Evolutionary conservation across 2,888 invertebrate genomes (phyloP).

Genomic region (Oscheius myriophilus): DNA sequence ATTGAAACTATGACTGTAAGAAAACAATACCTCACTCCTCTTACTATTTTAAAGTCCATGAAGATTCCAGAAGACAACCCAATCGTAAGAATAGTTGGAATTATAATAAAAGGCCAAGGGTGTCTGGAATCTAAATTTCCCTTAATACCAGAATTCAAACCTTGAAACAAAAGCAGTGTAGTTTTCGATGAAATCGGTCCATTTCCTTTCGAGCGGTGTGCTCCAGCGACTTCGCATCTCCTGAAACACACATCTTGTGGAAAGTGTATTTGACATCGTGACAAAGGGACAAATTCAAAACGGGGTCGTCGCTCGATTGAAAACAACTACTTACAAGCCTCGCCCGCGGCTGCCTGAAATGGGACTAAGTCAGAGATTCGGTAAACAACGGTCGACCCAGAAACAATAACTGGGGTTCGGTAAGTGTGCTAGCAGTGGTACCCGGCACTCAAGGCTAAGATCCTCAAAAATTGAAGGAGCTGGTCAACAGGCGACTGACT

Average conservation of each 20-base stretch:
- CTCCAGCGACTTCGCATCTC: conserved; percentile 11
- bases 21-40: conserved; percentile 37
- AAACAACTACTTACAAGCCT: conserved; percentile 16
- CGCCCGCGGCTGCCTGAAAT: conserved; percentile 4
- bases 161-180: conserved; percentile 58
- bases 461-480: background rate
- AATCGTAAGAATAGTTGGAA: conserved; percentile 55
- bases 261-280: conserved; percentile 1
- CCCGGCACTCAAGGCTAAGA: too few relatives aligned
- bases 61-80: conserved; percentile 53
- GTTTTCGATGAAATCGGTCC: conserved; percentile 55
- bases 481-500: background rate
- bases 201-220: conserved; percentile 58
- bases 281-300: conserved; percentile 12
- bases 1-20: background rate
- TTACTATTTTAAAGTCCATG: conserved; percentile 53
- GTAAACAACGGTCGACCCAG: too few relatives aligned
- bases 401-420: too few relatives aligned
- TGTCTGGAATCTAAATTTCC: conserved; percentile 38
- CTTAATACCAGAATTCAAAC: conserved; percentile 28
- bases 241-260: background rate
- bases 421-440: too few relatives aligned
- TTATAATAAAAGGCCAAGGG: conserved; percentile 61
- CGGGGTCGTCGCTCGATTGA: conserved; percentile 13
- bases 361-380: too few relatives aligned